Base-by-base conservation (phyloP, 2,797 vertebrate species). In the Helarctos malayanus region DNA sequence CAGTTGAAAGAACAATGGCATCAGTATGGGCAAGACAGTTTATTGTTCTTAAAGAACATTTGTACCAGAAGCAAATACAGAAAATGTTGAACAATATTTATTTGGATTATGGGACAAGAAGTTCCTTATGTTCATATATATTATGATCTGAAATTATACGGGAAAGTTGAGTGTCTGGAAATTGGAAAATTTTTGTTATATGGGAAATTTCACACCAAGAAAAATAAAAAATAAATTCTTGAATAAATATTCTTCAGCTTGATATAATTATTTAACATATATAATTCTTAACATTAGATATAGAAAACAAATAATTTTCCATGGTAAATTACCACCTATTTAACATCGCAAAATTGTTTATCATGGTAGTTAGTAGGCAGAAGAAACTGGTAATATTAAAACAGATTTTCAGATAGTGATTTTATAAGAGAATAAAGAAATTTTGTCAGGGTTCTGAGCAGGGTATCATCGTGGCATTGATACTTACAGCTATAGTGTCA, bases 1-100 rank as follows among this genome's bases (percentile, higher is more conserved):
- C 79, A 94, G 29, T 49, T 54, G n/a, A 61, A 81, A 90, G 93
- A 82, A 97, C 89, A 97, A 94, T 85, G 41, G 47, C 78, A 47
- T 65, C 92, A 91, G 32, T 88, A 38, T 71, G 27, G 35, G 13
- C 18, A 89, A 82, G 78, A 76, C 14, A 68, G 71, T 61, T 89
- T 91, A 79, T 87, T 96, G 79, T 71, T 49, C 41, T n/a, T 32
- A 47, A 95, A 76, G 14, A 89, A 76, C 1, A 3, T 83, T 94
- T 80, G n/a, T 73, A 81, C 84, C 41, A 81, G 49, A 88, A 95
- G 89, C 81, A 94, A 96, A 94, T 32, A 65, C 2, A 81, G 87
- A 92, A 88, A 96, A 94, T 94, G 15, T 86, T 89, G 93, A 95
- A 94, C 49, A 94, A 29, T 69, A 49, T 59, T 19, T 94, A 14